These are phyloP conservation scores for Monomorium pharaonis DNA, from an alignment of 1,140 invertebrate species.

Conservation along the genomic window DNA sequence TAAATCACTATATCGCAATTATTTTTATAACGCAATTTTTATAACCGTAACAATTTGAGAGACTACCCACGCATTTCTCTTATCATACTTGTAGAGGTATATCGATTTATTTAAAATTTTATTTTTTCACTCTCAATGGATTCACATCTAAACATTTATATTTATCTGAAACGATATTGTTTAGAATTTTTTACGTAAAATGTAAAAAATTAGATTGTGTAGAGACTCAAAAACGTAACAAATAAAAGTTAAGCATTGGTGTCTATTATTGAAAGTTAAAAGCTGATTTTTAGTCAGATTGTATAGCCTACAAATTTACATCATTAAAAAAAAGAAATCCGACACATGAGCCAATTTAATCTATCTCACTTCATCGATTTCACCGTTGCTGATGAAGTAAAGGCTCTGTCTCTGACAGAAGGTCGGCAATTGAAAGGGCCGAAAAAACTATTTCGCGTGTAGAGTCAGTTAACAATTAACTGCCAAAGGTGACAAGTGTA, in stretches of 20 bases:
- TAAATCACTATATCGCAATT: slow-evolving; percentile 7
- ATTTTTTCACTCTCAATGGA: background rate
- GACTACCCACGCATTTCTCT: background rate
- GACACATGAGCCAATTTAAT: slow-evolving; percentile 22
- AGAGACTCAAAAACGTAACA: background rate
- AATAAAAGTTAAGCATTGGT: background rate
- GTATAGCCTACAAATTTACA: background rate
- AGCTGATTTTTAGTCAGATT: background rate
- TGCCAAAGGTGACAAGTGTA: slow-evolving; percentile 8
- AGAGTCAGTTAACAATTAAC: slow-evolving; percentile 26
- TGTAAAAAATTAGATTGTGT: background rate
- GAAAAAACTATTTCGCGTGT: slow-evolving; percentile 16
- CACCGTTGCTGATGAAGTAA: background rate
- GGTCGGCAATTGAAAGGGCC: background rate
- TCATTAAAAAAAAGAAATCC: slow-evolving; percentile 17
- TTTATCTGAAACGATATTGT: background rate
- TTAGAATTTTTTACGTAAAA: background rate
- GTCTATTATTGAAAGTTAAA: background rate
- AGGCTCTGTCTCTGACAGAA: slow-evolving; percentile 40
- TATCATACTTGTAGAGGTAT: background rate
- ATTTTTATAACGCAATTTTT: slow-evolving; percentile 30
- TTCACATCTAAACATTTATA: slow-evolving; percentile 10
- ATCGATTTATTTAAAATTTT: background rate
- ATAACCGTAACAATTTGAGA: slow-evolving; percentile 12
- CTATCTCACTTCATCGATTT: slow-evolving; percentile 23